Evolutionary conservation across 2,113 vertebrate genomes (phyloP).

Genomic region (Zosterops hypoxanthus): DNA sequence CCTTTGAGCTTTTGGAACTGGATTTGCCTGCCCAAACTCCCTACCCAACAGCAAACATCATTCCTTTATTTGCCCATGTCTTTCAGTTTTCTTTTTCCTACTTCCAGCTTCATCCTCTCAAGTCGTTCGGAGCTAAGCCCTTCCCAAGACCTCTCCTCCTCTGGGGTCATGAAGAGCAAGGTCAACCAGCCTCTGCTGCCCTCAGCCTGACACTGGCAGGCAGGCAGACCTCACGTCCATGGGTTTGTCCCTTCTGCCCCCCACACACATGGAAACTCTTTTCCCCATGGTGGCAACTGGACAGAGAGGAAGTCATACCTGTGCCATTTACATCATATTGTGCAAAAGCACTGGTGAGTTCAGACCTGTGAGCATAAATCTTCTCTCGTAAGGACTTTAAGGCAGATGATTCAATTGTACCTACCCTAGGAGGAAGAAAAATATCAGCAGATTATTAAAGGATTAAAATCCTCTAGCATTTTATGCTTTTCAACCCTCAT

Average conservation of each 20-base stretch:
- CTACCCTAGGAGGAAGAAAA: constrained; percentile 77
- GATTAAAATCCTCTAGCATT: not conserved
- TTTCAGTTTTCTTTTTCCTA: not conserved
- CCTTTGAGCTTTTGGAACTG: not conserved
- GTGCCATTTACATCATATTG: constrained; percentile 77
- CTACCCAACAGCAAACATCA: not conserved
- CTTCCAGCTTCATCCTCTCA: not conserved
- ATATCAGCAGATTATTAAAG: not conserved
- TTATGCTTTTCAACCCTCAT: not conserved
- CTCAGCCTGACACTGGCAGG: not conserved
- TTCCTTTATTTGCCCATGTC: not conserved
- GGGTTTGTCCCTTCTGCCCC: not conserved
- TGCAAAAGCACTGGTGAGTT: constrained; percentile 83
- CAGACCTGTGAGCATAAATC: constrained; percentile 84
- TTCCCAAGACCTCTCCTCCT: not conserved
- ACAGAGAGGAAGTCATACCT: constrained; percentile 70
- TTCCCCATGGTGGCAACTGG: not conserved
- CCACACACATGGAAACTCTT: accelerated
- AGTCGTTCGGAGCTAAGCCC: not conserved
- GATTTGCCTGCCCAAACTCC: not conserved
- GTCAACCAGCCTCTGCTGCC: not conserved
- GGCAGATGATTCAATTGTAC: constrained; percentile 85
- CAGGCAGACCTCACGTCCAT: not conserved
- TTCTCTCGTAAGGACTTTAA: constrained; percentile 87
- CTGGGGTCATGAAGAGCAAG: not conserved